A percentile compares a stretch with the other conserved stretches of the same genome.
Conservation (phyloP, 2,113 vertebrate genomes). For the Quiscalus mexicanus region DNA sequence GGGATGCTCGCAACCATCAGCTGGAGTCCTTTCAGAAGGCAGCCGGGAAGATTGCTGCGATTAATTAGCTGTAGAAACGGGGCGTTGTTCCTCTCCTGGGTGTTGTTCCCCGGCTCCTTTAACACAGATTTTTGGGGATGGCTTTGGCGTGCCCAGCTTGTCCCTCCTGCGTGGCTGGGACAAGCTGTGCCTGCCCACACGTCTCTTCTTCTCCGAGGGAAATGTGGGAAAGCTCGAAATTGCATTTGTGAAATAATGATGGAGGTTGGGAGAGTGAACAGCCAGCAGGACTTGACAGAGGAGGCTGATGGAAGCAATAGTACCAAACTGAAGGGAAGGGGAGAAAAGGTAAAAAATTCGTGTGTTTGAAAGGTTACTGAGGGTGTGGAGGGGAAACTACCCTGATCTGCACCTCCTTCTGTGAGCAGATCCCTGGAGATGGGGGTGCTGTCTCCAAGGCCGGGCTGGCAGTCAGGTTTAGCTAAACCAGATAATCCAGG, state of each 20-base stretch:
- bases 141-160: background rate
- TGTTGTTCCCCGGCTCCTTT: background rate
- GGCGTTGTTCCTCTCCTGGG: background rate
- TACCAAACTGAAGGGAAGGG: background rate
- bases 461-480: background rate
- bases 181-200: background rate
- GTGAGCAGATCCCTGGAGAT: background rate
- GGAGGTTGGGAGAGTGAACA: background rate
- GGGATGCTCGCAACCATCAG: background rate
- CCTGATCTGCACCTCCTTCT: background rate
- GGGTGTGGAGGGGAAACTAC: background rate
- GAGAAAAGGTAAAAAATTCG: background rate
- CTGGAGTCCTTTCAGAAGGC: background rate
- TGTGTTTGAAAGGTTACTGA: background rate
- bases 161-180: background rate
- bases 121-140: fast-evolving
- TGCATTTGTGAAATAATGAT: background rate
- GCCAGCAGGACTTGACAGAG: background rate
- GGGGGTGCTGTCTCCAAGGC: background rate
- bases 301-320: background rate
- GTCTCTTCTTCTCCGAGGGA: background rate
- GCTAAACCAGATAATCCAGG: constrained; percentile 14
- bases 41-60: background rate
- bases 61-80: background rate
- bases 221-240: background rate